Evolutionary conservation across 2,113 vertebrate genomes (phyloP), one percentile per base, ranked within the genome.

Genomic region (Pangasianodon gigas): DNA sequence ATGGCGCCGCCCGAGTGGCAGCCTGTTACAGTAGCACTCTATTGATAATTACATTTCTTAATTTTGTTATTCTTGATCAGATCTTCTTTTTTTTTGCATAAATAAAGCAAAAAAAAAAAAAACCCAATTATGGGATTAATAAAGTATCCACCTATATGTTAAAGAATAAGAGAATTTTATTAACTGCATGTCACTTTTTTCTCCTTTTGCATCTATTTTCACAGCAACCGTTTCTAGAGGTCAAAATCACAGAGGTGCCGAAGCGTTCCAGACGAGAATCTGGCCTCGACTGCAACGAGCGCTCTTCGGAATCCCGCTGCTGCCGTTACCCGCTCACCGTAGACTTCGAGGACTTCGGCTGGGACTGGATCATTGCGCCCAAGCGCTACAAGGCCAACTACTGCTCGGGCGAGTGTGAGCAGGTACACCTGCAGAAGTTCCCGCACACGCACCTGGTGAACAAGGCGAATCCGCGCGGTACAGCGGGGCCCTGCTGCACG

Each of bases 371-470:
- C 92, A 98, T 98, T 0, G 97, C 97, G 19, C 97, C 97, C 60
- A 98, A 98, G 91, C 96, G 97, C 96, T 98, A 97, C 92, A 98
- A 97, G 95, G 97, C 97, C 0, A 98, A 98, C 88, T 98, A 98
- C 74, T 98, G 97, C 95, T 98, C 97, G 0, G 97, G 97, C 85
- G 97, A 98, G 92, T 98, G 97, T 21, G 97, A 97, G 94, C 97
- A 97, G 92, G 96, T 97, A 10, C 97, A 97, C 94, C 94, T 97
- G 95, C 97, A 98, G 93, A 98, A 98, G 90, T 97, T 97, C 89
- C 97, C 97, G 0, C 97, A 97, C 93, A 97, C 97, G 84, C 97
- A 98, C 92, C 96, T 98, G 0, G 97, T 97, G 32, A 97, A 97
- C 93, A 97, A 97, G 94, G 97, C 97, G 82, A 97, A 97, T 86